Conservation (phyloP, 2,888 invertebrate genomes). For the Drosophila colorata region DNA sequence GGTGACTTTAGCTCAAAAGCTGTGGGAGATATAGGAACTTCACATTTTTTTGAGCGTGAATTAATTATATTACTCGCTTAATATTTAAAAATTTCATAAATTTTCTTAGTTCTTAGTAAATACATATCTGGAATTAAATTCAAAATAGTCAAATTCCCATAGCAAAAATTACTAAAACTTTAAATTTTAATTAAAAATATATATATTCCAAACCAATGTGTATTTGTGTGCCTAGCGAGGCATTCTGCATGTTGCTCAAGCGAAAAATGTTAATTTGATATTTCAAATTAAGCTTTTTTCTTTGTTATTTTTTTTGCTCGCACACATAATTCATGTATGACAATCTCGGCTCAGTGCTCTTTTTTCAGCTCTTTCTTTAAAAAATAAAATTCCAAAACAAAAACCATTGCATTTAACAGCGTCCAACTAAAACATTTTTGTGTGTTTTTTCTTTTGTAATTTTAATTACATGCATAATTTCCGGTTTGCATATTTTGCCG, state of each 20-base stretch:
- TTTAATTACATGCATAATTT: conserved; percentile 61
- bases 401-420: conserved; percentile 28
- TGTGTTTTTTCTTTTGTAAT: conserved; percentile 34
- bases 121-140: no score
- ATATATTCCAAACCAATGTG: neutral
- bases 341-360: neutral
- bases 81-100: no score
- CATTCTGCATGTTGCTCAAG: neutral
- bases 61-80: no score
- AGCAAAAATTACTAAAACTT: no score
- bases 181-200: no score
- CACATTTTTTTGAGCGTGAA: no score
- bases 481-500: conserved; percentile 44
- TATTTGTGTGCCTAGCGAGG: neutral
- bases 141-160: no score
- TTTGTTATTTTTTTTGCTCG: neutral
- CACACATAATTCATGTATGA: conserved; percentile 3
- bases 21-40: no score
- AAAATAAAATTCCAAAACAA: conserved; percentile 2
- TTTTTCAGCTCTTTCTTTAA: neutral
- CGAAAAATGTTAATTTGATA: neutral
- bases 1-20: no score
- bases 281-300: neutral
- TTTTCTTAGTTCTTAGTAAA: no score
- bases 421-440: conserved; percentile 29